A percentile compares a stretch with the other conserved stretches of the same genome.
These are phyloP conservation scores for Zootermopsis nevadensis DNA, from an alignment of 2,888 invertebrate genomes.

Conservation along the genomic window DNA sequence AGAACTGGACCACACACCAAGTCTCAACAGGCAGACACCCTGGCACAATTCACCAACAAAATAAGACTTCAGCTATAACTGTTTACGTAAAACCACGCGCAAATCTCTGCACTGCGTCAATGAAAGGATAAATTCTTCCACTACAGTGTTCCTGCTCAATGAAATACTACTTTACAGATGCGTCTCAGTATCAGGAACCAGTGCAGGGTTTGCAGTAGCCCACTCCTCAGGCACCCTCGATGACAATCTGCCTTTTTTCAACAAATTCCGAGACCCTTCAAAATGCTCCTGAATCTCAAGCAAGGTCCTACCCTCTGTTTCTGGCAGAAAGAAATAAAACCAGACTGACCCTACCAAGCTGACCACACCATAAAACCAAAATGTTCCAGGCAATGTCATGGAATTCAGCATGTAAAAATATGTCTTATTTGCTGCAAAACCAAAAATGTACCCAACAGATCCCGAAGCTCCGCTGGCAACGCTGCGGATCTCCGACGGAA, in stretches of 20 bases:
- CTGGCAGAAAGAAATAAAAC: conserved; percentile 78
- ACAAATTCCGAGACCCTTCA: conserved; percentile 67
- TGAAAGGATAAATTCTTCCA: too few species aligned
- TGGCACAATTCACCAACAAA: too few species aligned
- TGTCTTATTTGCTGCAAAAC: conserved; percentile 79
- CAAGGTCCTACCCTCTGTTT: conserved; percentile 83
- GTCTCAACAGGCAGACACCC: too few species aligned
- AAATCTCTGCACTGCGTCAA: too few species aligned
- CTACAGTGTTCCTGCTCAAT: not conserved
- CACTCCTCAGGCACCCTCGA: conserved; percentile 58
- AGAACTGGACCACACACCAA: too few species aligned
- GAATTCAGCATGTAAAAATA: conserved; percentile 66
- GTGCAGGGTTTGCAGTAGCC: conserved; percentile 60
- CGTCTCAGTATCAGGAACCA: conserved; percentile 54
- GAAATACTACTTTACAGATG: conserved; percentile 49
- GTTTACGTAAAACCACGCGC: too few species aligned
- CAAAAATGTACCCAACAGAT: conserved; percentile 80
- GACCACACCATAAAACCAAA: conserved; percentile 73
- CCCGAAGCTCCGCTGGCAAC: conserved; percentile 79
- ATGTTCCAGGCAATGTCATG: conserved; percentile 77
- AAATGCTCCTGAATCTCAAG: conserved; percentile 79
- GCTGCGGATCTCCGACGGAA: conserved; percentile 75
- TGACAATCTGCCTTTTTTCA: conserved; percentile 57
- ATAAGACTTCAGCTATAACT: too few species aligned
- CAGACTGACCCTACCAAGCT: conserved; percentile 72